Conservation (phyloP, 2,888 invertebrate genomes). For the Pantelozetes paolii region DNA sequence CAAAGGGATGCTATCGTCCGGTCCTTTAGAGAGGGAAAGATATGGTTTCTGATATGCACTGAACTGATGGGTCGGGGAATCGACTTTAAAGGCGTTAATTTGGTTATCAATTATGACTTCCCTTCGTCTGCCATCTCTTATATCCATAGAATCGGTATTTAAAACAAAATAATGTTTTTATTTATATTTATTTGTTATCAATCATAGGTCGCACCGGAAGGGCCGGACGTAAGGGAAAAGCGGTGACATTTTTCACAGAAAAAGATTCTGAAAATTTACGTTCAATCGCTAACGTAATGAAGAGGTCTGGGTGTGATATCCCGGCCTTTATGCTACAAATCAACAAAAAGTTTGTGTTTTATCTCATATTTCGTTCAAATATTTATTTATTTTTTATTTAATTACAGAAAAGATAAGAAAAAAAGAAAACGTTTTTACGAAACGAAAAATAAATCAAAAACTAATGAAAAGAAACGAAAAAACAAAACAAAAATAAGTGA, state of each 20-base stretch:
- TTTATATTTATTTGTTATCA: no score
- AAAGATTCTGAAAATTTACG: constrained; percentile 78
- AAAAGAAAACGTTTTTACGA: neutral
- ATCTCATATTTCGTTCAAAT: neutral
- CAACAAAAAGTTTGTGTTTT: constrained; percentile 56
- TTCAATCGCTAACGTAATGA: constrained; percentile 84
- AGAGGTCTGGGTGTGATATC: constrained; percentile 83
- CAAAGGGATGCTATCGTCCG: constrained; percentile 88
- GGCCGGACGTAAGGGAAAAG: constrained; percentile 80
- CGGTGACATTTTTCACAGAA: constrained; percentile 89
- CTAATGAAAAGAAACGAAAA: neutral
- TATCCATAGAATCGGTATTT: constrained; percentile 72
- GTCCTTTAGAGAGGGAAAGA: constrained; percentile 82
- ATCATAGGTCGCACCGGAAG: constrained; percentile 71
- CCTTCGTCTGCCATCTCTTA: constrained; percentile 84
- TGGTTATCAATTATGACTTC: constrained; percentile 96
- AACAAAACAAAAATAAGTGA: neutral
- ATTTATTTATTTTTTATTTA: neutral
- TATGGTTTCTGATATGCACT: constrained; percentile 94
- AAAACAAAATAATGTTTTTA: neutral
- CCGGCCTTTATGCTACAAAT: constrained; percentile 82
- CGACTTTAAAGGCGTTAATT: constrained; percentile 83
- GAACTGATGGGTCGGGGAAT: constrained; percentile 95
- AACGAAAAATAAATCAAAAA: neutral
- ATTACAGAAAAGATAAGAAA: neutral